Percentiles rank a stretch among this genome's conserved stretches.
phyloP scores from a whole-genome alignment of 2,888 invertebrate genomes.

The Gasteruption jaculator region DNA sequence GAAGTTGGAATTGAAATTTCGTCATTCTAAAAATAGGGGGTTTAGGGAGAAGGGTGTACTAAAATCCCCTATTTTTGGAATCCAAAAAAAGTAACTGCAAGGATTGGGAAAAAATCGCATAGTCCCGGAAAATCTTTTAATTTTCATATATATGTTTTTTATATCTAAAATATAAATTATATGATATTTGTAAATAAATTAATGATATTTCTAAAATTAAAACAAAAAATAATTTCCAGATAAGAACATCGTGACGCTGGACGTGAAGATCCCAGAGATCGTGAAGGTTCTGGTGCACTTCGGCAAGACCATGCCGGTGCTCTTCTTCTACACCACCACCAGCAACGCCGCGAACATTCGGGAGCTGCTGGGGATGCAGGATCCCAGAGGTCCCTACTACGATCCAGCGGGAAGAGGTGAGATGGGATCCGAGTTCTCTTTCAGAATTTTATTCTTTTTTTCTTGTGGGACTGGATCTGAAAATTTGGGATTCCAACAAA shows the following conservation, averaged over 20 bases:
- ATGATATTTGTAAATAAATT: constrained; percentile 3
- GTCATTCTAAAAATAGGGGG: too few species aligned
- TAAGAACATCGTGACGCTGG: constrained; percentile 55
- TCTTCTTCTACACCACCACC: constrained; percentile 75
- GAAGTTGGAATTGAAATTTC: too few species aligned
- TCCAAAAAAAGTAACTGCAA: not conserved
- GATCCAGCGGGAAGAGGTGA: constrained; percentile 55
- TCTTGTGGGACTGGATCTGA: too few species aligned
- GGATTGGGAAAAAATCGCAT: not conserved
- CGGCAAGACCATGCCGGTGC: constrained; percentile 69
- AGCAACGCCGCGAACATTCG: constrained; percentile 67
- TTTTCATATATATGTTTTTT: not conserved
- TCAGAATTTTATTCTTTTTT: too few species aligned
- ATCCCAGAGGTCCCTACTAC: constrained; percentile 53
- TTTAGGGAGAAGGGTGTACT: not conserved
- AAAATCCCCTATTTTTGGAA: not conserved
- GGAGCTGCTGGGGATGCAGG: constrained; percentile 66
- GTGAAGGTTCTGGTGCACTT: constrained; percentile 75
- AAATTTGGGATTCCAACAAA: too few species aligned
- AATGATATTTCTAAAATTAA: constrained; percentile 13
- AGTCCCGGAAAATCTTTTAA: not conserved
- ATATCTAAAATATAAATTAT: constrained; percentile 1
- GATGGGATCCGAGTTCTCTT: too few species aligned
- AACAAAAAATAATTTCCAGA: constrained; percentile 27
- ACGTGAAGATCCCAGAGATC: constrained; percentile 67